phyloP scores from a whole-genome alignment of 2,888 invertebrate species.

The Liodrosophila aerea region DNA sequence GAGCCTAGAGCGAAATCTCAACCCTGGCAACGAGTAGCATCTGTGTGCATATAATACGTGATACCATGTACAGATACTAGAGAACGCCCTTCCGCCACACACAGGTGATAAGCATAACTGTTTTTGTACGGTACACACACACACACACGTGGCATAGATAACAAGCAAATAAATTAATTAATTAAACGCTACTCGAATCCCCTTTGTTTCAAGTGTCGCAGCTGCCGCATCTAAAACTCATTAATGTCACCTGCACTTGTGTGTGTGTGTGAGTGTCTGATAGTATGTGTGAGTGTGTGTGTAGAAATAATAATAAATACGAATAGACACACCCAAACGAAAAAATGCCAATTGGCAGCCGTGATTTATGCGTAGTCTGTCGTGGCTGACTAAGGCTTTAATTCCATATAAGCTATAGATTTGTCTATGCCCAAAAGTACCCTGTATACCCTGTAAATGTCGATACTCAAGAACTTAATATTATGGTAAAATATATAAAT shows the following conservation, averaged over 20 bases:
- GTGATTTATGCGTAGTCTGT: constrained; percentile 55
- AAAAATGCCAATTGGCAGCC: constrained; percentile 59
- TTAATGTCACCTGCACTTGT: constrained; percentile 55
- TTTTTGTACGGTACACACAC: constrained; percentile 17
- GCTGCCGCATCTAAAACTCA: constrained; percentile 68
- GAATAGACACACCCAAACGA: constrained; percentile 5
- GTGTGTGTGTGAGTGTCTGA: neutral
- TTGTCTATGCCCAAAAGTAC: too few species aligned
- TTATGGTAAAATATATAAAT: too few species aligned
- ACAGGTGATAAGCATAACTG: constrained; percentile 27
- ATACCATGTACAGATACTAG: constrained; percentile 5
- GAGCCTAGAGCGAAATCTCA: neutral
- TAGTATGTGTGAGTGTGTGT: neutral
- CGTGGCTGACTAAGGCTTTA: neutral
- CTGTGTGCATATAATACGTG: constrained; percentile 16
- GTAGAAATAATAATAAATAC: constrained; percentile 27
- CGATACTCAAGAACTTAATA: neutral
- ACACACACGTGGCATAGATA: constrained; percentile 43
- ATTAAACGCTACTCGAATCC: constrained; percentile 59
- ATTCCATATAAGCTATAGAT: neutral
- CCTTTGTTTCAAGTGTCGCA: constrained; percentile 58
- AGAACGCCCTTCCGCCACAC: neutral
- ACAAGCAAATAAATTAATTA: constrained; percentile 71
- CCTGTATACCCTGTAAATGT: neutral
- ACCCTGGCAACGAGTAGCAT: constrained; percentile 1